Evolutionary conservation across 2,113 vertebrate genomes (phyloP), one percentile per base, ranked within the genome.

Genomic region (Daphoenositta chrysoptera): DNA sequence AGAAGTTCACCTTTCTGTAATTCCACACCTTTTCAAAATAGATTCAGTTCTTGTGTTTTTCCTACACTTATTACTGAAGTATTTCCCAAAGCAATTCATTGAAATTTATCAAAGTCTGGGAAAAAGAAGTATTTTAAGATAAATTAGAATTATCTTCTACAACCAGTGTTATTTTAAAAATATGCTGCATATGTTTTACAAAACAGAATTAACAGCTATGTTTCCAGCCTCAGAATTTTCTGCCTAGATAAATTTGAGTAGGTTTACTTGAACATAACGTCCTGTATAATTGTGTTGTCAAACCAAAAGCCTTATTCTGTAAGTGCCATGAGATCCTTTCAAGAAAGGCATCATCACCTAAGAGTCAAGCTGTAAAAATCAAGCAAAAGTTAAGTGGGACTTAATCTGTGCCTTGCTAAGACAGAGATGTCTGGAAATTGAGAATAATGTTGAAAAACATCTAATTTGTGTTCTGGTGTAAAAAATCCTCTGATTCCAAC

Each of bases 151-250:
- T n/a, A 37, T 4, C 15, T 68, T 72, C 78, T 63, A n/a, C 8
- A 69, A 24, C 11, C 13, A 11, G 8, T 13, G 7, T 27, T 63
- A 35, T 31, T 83, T 33, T 1, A 60, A 64, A 77, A 63, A 24
- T 23, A 54, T 0, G 0, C 26, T 51, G 16, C 8, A 7, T 10
- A 1, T 17, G 4, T 13, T 73, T 87, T n/a, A 60, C 15, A 56
- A 58, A 83, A 22, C 7, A 37, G 30, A 70, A 86, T 35, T 27
- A 48, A 54, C 24, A 66, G 20, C 5, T 65, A 2, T 19, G 2
- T 35, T 64, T 88, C 78, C 33, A 58, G 30, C 15, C 20, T 73
- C 71, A 63, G 22, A 65, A 65, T 24, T 69, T 92, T 70, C 19
- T 76, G 37, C 40, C 45, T 80, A 63, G 66, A 35, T 53, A 72